These are phyloP conservation scores for Smutsia gigantea DNA, from an alignment of 2,797 vertebrate genomes.

Conservation along the genomic window DNA sequence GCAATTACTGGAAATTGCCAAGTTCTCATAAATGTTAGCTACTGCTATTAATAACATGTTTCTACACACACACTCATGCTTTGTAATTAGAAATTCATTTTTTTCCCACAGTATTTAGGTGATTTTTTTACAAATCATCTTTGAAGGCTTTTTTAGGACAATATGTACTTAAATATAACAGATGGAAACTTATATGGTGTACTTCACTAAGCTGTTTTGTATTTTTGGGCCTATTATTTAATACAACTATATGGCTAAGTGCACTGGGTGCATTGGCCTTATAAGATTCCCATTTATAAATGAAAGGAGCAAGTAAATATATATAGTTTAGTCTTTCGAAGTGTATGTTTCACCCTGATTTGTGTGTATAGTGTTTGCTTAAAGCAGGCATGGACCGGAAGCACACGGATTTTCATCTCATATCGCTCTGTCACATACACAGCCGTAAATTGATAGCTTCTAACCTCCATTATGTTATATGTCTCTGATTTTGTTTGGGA, in stretches of 20 bases:
- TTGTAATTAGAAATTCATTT: conserved; percentile 42
- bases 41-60: background rate
- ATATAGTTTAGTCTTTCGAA: background rate
- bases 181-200: conserved; percentile 39
- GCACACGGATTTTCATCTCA: background rate
- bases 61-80: background rate
- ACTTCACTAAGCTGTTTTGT: conserved; percentile 53
- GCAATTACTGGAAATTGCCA: conserved; percentile 6
- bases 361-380: background rate
- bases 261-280: conserved; percentile 34
- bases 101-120: background rate
- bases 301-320: conserved; percentile 39
- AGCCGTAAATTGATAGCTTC: background rate
- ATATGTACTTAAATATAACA: conserved; percentile 55
- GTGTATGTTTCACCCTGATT: conserved; percentile 10
- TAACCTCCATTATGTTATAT: background rate
- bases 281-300: conserved; percentile 36
- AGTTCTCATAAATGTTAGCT: conserved; percentile 16
- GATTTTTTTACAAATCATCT: conserved; percentile 49
- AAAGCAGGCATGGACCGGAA: background rate
- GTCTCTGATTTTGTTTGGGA: background rate
- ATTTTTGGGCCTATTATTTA: conserved; percentile 64
- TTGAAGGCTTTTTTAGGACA: conserved; percentile 46
- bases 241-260: conserved; percentile 33
- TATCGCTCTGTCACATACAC: background rate